These are phyloP conservation scores for Mormyrops boulengeri DNA, from an alignment of 2,797 vertebrate genomes.

Conservation along the genomic window DNA sequence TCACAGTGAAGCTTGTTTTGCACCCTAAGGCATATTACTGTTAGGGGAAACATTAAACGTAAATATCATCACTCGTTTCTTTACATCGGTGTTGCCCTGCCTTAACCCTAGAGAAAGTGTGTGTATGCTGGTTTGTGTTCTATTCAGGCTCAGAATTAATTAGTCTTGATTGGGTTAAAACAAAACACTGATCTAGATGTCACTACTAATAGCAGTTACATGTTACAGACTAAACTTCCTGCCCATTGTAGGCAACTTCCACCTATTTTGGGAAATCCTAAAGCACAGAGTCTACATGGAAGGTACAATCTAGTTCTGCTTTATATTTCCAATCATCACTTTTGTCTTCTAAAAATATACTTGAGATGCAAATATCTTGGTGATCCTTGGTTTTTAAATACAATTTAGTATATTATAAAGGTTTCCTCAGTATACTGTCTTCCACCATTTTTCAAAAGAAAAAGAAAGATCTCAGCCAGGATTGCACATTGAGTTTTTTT, in stretches of 20 bases:
- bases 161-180: neutral
- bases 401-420: neutral
- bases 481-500: neutral
- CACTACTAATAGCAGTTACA: neutral
- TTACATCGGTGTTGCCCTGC: neutral
- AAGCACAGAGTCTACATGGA: neutral
- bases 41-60: neutral
- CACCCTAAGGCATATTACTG: neutral
- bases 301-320: neutral
- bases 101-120: neutral
- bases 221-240: neutral
- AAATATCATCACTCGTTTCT: neutral
- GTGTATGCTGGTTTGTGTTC: neutral
- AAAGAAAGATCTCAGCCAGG: neutral
- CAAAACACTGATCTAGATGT: conserved; percentile 11
- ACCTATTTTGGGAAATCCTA: neutral
- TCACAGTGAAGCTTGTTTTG: neutral
- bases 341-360: neutral
- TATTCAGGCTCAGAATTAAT: neutral
- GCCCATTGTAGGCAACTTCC: neutral
- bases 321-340: neutral
- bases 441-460: neutral
- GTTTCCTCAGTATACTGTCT: neutral
- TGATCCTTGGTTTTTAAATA: neutral
- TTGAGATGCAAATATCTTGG: neutral